Conservation (phyloP, 2,113 vertebrate genomes). For the Chiloscyllium plagiosum region DNA sequence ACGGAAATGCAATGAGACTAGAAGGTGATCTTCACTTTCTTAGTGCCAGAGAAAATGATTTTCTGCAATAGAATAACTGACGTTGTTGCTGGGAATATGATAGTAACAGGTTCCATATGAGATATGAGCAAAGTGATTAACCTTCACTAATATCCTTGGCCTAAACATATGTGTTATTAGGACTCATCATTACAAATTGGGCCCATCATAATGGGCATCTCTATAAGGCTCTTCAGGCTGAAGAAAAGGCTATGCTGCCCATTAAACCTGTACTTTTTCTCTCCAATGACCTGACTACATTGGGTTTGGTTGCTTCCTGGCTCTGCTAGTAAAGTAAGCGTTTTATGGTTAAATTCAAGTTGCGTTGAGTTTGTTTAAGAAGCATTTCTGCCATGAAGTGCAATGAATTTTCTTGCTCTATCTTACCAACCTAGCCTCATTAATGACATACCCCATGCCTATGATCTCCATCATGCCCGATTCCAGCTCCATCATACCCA, state of each 20-base stretch:
- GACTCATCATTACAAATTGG: background rate
- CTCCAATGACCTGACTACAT: background rate
- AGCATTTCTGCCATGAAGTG: no score
- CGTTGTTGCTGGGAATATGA: background rate
- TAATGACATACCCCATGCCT: no score
- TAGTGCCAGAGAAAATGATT: background rate
- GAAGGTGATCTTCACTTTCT: conserved; percentile 27
- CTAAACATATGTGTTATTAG: conserved; percentile 16
- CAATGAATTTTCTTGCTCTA: no score
- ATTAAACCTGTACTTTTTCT: background rate
- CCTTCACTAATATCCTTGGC: conserved; percentile 27
- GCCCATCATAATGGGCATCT: background rate
- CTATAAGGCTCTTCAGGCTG: no score
- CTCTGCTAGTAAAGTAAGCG: background rate
- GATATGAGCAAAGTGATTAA: background rate
- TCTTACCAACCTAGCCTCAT: no score
- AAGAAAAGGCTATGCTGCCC: background rate
- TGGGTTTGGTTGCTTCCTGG: background rate
- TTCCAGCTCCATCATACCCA: no score
- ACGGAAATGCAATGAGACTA: conserved; percentile 21
- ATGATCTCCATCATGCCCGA: no score
- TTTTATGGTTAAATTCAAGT: no score
- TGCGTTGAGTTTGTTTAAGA: no score
- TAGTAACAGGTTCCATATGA: conserved; percentile 15
- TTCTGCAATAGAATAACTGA: conserved; percentile 23